Percentiles rank a stretch among this genome's conserved stretches.
Conservation (phyloP, 1,140 invertebrate species). For the Penaeus vannamei region DNA sequence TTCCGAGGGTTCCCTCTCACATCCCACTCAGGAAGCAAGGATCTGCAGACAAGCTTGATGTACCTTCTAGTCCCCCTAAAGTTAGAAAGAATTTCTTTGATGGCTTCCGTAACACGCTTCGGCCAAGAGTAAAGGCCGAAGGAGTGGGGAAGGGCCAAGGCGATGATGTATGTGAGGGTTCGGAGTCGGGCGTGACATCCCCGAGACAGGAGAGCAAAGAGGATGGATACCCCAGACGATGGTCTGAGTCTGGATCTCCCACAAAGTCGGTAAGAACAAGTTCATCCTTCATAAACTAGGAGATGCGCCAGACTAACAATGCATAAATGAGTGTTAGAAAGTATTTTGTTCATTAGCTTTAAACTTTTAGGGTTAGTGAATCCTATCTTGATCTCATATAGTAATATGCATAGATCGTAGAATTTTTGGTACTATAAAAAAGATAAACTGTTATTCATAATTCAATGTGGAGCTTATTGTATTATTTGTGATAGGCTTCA, state of each 20-base stretch:
- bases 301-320: too few relatives aligned
- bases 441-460: too few relatives aligned
- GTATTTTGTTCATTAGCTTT: too few relatives aligned
- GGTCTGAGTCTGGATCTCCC: constrained; percentile 56
- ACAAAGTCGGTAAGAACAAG: constrained; percentile 59
- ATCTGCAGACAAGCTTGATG: constrained; percentile 50
- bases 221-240: constrained; percentile 41
- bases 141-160: constrained; percentile 33
- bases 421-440: too few relatives aligned
- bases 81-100: constrained; percentile 57
- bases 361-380: too few relatives aligned
- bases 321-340: too few relatives aligned
- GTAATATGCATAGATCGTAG: too few relatives aligned
- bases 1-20: constrained; percentile 25
- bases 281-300: constrained; percentile 44
- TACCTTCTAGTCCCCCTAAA: constrained; percentile 56
- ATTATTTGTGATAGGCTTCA: too few relatives aligned
- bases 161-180: constrained; percentile 13
- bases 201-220: constrained; percentile 47
- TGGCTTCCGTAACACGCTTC: constrained; percentile 58
- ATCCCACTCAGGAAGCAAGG: constrained; percentile 43
- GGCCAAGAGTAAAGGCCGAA: constrained; percentile 46
- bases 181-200: constrained; percentile 17
- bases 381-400: too few relatives aligned
- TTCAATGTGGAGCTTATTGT: too few relatives aligned